phyloP scores from a whole-genome alignment of 2,888 invertebrate genomes.

The Xanthorhoe designata region DNA sequence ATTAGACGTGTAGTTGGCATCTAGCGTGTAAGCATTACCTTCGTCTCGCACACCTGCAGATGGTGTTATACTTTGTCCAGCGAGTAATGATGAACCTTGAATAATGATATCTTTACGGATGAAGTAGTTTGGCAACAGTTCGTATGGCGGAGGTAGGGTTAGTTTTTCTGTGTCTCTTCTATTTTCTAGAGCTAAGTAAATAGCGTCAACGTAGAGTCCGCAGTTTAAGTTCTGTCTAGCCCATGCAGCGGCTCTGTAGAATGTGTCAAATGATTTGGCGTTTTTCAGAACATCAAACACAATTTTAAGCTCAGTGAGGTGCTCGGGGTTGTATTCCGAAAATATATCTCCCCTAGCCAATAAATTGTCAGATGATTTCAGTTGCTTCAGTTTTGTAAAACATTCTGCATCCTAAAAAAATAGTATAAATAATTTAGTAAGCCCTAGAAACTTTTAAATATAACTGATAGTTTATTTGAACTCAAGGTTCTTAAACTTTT shows the following conservation, averaged over 20 bases:
- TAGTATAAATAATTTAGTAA: neutral
- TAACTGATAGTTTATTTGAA: neutral
- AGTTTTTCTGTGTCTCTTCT: constrained; percentile 86
- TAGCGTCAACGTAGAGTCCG: constrained; percentile 86
- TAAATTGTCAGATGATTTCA: constrained; percentile 59
- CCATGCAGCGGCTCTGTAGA: constrained; percentile 86
- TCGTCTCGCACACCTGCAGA: constrained; percentile 62
- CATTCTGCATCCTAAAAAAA: constrained; percentile 66
- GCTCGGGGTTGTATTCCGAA: constrained; percentile 66
- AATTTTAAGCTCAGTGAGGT: constrained; percentile 65
- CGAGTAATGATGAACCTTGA: constrained; percentile 66
- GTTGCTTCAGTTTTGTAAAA: constrained; percentile 58
- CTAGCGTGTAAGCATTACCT: constrained; percentile 70
- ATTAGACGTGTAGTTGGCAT: constrained; percentile 72
- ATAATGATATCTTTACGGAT: constrained; percentile 86
- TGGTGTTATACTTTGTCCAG: constrained; percentile 59
- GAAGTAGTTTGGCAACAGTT: constrained; percentile 88
- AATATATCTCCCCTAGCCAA: constrained; percentile 73
- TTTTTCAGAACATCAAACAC: constrained; percentile 81
- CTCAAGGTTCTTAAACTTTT: too few relatives aligned
- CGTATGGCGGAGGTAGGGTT: constrained; percentile 88
- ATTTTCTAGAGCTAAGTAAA: constrained; percentile 85
- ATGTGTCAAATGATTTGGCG: constrained; percentile 85
- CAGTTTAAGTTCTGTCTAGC: constrained; percentile 87
- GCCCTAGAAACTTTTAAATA: neutral